Conservation (phyloP, 2,113 vertebrate genomes). For the Festucalex cinctus region DNA sequence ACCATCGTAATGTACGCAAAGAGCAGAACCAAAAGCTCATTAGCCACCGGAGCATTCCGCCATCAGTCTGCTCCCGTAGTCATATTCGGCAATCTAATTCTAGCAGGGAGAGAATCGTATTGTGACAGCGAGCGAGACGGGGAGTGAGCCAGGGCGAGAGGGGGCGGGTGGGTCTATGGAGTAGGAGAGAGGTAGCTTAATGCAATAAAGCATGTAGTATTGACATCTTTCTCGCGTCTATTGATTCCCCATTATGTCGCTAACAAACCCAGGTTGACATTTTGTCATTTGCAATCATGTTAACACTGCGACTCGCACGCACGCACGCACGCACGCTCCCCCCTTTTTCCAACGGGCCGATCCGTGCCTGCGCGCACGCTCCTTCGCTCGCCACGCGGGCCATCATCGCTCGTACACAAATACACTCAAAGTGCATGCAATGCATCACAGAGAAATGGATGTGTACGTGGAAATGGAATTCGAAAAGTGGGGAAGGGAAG, state of each 20-base stretch:
- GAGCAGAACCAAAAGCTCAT: slow-evolving; percentile 50
- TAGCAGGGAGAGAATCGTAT: slow-evolving; percentile 45
- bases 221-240: slow-evolving; percentile 79
- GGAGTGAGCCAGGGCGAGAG: slow-evolving; percentile 38
- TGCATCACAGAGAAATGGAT: slow-evolving; percentile 19
- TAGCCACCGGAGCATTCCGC: slow-evolving; percentile 52
- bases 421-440: slow-evolving; percentile 31
- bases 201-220: slow-evolving; percentile 79
- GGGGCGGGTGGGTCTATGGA: slow-evolving; percentile 41
- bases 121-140: slow-evolving; percentile 58
- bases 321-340: slow-evolving; percentile 50
- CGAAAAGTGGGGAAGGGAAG: slow-evolving; percentile 5
- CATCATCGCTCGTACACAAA: slow-evolving; percentile 34
- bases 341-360: slow-evolving; percentile 57
- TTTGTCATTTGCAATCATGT: slow-evolving; percentile 82
- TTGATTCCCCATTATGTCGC: slow-evolving; percentile 80
- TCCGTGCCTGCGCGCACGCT: slow-evolving; percentile 60
- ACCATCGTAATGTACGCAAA: slow-evolving; percentile 47
- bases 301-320: slow-evolving; percentile 73
- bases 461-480: background rate
- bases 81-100: slow-evolving; percentile 69
- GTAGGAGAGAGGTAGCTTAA: slow-evolving; percentile 70
- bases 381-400: slow-evolving; percentile 27
- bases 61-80: slow-evolving; percentile 52
- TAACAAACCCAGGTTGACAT: slow-evolving; percentile 83